phyloP scores from a whole-genome alignment of 1,140 invertebrate species.

The Camponotus vicinus region DNA sequence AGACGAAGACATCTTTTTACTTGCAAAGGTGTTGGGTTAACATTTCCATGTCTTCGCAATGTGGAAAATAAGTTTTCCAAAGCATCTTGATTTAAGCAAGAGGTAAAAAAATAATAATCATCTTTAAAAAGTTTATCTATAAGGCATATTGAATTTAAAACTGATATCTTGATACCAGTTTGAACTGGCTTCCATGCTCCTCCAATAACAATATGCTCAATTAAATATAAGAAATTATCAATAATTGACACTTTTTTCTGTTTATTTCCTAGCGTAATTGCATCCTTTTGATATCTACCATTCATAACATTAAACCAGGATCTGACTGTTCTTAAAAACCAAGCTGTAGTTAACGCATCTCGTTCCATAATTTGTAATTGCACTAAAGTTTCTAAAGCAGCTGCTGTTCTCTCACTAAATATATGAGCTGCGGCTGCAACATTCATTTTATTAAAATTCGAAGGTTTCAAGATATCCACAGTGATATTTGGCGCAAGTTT shows the following conservation, averaged over 20 bases:
- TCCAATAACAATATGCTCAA: not conserved
- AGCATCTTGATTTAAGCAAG: constrained; percentile 32
- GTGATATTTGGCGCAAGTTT: constrained; percentile 18
- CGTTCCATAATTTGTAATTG: constrained; percentile 14
- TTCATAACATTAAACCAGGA: constrained; percentile 28
- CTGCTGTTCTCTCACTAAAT: constrained; percentile 1
- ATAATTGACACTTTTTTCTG: not conserved
- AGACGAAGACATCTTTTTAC: constrained; percentile 26
- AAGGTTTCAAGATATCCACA: not conserved
- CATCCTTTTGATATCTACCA: constrained; percentile 5
- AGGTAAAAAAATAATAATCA: not conserved
- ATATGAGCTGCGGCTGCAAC: constrained; percentile 9
- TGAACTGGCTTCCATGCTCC: not conserved
- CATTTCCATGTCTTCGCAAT: constrained; percentile 20
- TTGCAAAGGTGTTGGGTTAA: constrained; percentile 25
- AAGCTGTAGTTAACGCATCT: constrained; percentile 36
- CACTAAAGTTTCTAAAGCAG: constrained; percentile 22
- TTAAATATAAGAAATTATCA: constrained; percentile 8
- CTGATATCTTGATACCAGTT: constrained; percentile 4
- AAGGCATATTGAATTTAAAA: constrained; percentile 1
- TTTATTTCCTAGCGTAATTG: not conserved
- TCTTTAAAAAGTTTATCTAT: constrained; percentile 17
- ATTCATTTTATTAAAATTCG: constrained; percentile 1
- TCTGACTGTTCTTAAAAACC: constrained; percentile 26
- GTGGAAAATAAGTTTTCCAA: constrained; percentile 37